phyloP scores from a whole-genome alignment of 1,140 invertebrate genomes.

The Danaus melanippus region DNA sequence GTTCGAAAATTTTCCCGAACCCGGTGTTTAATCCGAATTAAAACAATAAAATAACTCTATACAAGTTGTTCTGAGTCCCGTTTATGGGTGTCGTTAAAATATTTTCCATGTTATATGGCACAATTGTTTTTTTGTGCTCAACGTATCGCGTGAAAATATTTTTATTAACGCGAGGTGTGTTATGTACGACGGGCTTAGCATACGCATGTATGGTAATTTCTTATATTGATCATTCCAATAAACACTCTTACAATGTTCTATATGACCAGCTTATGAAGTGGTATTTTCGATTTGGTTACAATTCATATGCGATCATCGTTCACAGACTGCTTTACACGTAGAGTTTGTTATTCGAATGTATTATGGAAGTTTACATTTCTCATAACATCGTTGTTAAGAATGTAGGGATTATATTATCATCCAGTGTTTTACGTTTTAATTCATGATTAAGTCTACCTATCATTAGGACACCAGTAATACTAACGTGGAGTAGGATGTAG shows the following conservation, averaged over 20 bases:
- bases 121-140: constrained; percentile 16
- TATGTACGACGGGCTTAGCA: too few species aligned
- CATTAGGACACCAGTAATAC: constrained; percentile 36
- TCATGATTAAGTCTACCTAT: constrained; percentile 21
- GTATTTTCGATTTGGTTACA: too few species aligned
- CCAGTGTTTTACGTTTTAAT: too few species aligned
- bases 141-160: constrained; percentile 12
- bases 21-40: constrained; percentile 59
- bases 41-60: constrained; percentile 59
- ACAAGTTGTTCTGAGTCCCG: constrained; percentile 23
- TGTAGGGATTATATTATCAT: too few species aligned
- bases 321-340: constrained; percentile 2
- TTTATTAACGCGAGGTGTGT: constrained; percentile 13
- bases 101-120: constrained; percentile 27
- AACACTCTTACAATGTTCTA: too few species aligned
- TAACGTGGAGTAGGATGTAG: constrained; percentile 43
- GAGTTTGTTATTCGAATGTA: too few species aligned
- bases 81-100: constrained; percentile 33
- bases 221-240: too few species aligned
- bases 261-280: too few species aligned
- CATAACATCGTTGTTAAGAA: too few species aligned
- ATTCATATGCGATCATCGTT: too few species aligned
- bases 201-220: too few species aligned
- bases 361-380: too few species aligned
- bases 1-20: constrained; percentile 49